These are phyloP conservation scores for Oegoconia quadripuncta DNA, from an alignment of 2,888 invertebrate species.

Conservation along the genomic window DNA sequence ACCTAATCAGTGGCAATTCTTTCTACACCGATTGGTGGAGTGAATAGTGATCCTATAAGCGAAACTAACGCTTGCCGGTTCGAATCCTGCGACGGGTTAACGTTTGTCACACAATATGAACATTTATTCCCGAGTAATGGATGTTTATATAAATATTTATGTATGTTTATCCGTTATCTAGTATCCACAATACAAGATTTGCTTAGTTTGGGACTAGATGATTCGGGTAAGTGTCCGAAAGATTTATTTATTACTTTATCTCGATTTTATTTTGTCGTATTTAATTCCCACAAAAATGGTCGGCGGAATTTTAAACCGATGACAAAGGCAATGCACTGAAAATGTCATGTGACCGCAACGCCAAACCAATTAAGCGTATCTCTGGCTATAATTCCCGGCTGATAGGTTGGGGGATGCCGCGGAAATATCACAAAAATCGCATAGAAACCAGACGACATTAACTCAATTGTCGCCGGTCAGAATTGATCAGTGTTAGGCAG, in stretches of 20 bases:
- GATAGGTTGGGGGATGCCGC: conserved; percentile 33
- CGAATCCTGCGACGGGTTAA: no score
- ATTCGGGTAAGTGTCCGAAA: no score
- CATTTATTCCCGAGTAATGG: no score
- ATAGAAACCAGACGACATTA: conserved; percentile 66
- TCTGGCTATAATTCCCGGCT: conserved; percentile 52
- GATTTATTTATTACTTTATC: conserved; percentile 28
- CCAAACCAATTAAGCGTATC: conserved; percentile 74
- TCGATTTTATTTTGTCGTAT: conserved; percentile 32
- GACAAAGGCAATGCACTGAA: conserved; percentile 73
- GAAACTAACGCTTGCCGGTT: no score
- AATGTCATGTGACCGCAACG: conserved; percentile 73
- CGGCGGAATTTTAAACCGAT: conserved; percentile 62
- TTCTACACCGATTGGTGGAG: no score
- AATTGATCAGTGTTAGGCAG: conserved; percentile 69
- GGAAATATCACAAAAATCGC: conserved; percentile 70
- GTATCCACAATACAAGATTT: no score
- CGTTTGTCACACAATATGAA: no score
- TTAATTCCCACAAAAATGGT: conserved; percentile 57
- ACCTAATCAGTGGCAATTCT: no score
- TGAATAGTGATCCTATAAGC: no score
- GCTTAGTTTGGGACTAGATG: no score
- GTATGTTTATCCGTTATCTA: no score
- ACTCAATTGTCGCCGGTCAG: conserved; percentile 72
- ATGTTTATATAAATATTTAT: no score